Conservation (phyloP, 1,140 invertebrate genomes). For the Neotoxoptera formosana region DNA sequence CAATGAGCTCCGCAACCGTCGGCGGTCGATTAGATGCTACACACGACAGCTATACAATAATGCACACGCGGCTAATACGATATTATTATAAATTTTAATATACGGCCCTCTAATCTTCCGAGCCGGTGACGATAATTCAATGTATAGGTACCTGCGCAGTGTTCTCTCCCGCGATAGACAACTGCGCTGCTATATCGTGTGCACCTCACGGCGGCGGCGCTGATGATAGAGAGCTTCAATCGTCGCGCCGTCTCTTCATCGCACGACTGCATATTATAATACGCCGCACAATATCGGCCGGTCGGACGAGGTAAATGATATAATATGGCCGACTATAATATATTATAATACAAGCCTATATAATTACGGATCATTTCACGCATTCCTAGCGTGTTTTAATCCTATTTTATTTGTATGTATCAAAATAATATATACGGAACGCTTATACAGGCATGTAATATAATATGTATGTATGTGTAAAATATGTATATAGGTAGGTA, state of each 20-base stretch:
- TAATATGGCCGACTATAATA: background rate
- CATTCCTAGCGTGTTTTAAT: constrained; percentile 21
- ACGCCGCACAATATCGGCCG: background rate
- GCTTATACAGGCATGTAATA: background rate
- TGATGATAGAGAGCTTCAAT: background rate
- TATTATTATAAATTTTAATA: background rate
- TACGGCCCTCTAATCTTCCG: background rate
- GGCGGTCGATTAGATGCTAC: background rate
- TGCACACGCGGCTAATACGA: background rate
- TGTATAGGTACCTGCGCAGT: background rate
- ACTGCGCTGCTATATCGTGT: background rate
- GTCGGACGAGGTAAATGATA: background rate
- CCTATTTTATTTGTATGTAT: background rate
- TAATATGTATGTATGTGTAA: background rate
- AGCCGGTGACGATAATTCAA: background rate
- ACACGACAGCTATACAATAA: background rate
- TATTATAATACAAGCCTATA: background rate
- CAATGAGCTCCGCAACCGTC: background rate
- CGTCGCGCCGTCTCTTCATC: background rate
- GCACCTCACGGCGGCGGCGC: background rate
- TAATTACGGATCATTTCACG: background rate
- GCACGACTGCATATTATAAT: background rate
- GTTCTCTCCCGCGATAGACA: background rate
- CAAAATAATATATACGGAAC: background rate
- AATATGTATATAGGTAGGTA: background rate